Percentiles rank a stretch among this genome's conserved stretches.
Evolutionary conservation across 1,140 invertebrate species (phyloP).

Genomic region (Phenacoccus solenopsis): DNA sequence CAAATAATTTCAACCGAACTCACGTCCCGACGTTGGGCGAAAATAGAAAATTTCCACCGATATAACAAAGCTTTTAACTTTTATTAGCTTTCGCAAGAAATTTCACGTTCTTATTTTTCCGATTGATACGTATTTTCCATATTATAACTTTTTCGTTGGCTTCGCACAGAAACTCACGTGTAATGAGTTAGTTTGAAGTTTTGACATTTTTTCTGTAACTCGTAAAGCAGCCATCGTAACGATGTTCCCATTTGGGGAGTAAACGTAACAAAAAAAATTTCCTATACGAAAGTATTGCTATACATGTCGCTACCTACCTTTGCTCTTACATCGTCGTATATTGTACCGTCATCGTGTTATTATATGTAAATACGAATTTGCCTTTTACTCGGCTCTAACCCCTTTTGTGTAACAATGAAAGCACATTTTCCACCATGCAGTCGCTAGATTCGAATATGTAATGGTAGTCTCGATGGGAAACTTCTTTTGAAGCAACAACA

Average conservation of each 20-base stretch:
- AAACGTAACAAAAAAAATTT: background rate
- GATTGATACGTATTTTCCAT: background rate
- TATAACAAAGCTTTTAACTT: slow-evolving; percentile 3
- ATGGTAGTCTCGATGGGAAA: background rate
- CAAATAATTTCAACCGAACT: background rate
- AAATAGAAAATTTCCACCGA: background rate
- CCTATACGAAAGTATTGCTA: background rate
- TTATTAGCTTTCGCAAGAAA: background rate
- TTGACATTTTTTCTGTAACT: background rate
- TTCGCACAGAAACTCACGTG: no score
- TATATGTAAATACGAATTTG: background rate
- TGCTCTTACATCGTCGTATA: background rate
- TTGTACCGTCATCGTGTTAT: background rate
- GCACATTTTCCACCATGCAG: background rate
- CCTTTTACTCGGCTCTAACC: background rate
- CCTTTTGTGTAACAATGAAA: background rate
- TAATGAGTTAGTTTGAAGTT: background rate
- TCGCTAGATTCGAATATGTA: background rate
- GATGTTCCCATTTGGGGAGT: background rate
- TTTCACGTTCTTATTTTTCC: no score
- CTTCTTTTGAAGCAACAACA: background rate
- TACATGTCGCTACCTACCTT: no score
- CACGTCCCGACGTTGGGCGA: background rate
- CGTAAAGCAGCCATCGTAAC: background rate
- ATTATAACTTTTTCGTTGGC: background rate